Evolutionary conservation across 2,113 vertebrate species (phyloP), one percentile per base, ranked within the genome.

Genomic region (Telmatochromis sp.): DNA sequence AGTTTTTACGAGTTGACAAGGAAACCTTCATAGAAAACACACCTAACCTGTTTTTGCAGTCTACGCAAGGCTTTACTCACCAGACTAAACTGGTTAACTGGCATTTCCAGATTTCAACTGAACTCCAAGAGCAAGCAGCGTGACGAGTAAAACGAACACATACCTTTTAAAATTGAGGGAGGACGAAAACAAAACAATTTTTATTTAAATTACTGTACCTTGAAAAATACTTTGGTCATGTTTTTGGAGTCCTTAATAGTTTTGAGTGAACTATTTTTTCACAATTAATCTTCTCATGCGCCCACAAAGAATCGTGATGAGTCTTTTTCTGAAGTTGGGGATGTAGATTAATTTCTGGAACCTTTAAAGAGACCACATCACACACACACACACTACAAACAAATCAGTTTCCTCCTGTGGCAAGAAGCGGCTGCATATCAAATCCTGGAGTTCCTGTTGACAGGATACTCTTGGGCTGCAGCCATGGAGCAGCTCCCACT

Each of bases 371-470:
- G 83, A 81, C 60, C 51, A 81, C 33, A 19, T 73, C 84, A n/a
- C 80, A 26, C 87, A 91, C 90, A 91, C 84, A 28, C 84, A 28
- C 80, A 37, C 87, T 37, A 35, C 85, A 82, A 89, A 92, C 92
- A 91, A 95, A 94, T 95, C 93, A 91, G 88, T 96, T 97, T 96
- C 95, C 96, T 93, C 87, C 93, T 91, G 88, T 85, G 55, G 93
- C 84, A 91, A 91, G 58, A 89, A 81, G 83, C 80, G 26, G 83
- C 53, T 87, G 89, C 89, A 73, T 90, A 94, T 95, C 96, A 95
- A 93, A 93, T 87, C 81, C 87, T 89, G 87, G 89, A 94, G 94
- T 96, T 97, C 96, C 95, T 97, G 96, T 96, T 96, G 96, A 96
- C 96, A 95, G 94, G 93, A 94, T 89, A 90, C 91, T 95, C 91